These are phyloP conservation scores for Muscina levida DNA, from an alignment of 2,888 invertebrate genomes.

Conservation along the genomic window DNA sequence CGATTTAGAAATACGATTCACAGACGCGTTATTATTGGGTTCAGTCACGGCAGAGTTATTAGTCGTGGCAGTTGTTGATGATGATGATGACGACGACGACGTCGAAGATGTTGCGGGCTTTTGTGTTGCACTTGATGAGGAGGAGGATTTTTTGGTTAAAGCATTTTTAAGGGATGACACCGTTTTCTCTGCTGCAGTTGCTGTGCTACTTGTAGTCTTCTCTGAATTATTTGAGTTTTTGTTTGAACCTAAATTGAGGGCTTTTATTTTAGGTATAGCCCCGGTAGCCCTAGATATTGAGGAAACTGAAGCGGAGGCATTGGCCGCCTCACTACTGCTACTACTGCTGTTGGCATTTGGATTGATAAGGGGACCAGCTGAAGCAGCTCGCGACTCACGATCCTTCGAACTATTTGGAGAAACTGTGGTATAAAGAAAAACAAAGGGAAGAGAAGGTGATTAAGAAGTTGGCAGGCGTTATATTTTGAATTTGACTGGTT, in stretches of 20 bases:
- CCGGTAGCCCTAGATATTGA: constrained; percentile 70
- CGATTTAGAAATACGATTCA: constrained; percentile 82
- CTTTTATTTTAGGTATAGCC: constrained; percentile 77
- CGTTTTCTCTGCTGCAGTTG: constrained; percentile 56
- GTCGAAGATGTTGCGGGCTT: constrained; percentile 32
- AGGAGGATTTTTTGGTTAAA: constrained; percentile 69
- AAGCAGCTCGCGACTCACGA: constrained; percentile 73
- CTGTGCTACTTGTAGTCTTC: constrained; percentile 60
- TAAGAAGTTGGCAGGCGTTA: too few relatives aligned
- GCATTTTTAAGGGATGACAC: constrained; percentile 68
- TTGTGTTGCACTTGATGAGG: constrained; percentile 34
- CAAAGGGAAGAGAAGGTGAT: background rate
- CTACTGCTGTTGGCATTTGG: constrained; percentile 65
- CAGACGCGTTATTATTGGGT: constrained; percentile 69
- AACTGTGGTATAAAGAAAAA: constrained; percentile 27
- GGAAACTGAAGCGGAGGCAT: constrained; percentile 37
- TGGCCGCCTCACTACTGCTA: constrained; percentile 46
- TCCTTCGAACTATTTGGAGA: constrained; percentile 70
- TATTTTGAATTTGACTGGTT: background rate
- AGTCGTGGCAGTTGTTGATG: too few relatives aligned
- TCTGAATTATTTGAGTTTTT: constrained; percentile 65
- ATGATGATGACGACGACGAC: constrained; percentile 68
- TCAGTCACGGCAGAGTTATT: constrained; percentile 70
- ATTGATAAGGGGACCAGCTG: constrained; percentile 71
- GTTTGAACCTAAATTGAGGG: constrained; percentile 67